Evolutionary conservation across 2,113 vertebrate species (phyloP).

Genomic region (Tragelaphus scriptus): DNA sequence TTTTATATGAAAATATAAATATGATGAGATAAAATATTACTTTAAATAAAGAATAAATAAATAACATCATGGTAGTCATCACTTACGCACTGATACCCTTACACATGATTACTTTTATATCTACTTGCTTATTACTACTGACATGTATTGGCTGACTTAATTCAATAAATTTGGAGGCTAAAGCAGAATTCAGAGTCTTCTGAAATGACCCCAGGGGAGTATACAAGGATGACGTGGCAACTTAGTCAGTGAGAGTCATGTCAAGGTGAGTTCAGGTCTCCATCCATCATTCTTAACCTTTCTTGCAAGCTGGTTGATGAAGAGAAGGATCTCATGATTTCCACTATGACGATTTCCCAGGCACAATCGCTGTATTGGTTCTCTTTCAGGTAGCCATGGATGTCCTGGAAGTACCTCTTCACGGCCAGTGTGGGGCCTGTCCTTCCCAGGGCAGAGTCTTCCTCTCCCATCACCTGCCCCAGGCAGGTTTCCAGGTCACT

Average conservation of each 20-base stretch:
- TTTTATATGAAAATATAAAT: background rate
- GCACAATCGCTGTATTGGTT: too few species aligned
- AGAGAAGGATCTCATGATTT: too few species aligned
- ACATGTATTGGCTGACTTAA: background rate
- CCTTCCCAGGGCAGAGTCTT: too few species aligned
- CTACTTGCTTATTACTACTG: background rate
- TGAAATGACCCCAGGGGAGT: background rate
- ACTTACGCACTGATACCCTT: rapidly evolving
- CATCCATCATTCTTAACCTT: too few species aligned
- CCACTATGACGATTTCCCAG: too few species aligned
- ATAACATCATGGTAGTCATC: background rate
- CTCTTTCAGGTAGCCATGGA: too few species aligned
- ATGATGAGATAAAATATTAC: background rate
- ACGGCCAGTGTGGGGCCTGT: too few species aligned
- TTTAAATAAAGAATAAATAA: background rate
- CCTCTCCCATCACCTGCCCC: too few species aligned
- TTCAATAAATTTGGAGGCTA: background rate
- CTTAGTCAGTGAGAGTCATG: background rate
- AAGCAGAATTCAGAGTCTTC: background rate
- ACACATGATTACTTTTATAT: background rate
- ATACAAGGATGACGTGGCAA: too few species aligned
- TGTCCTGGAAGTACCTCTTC: too few species aligned
- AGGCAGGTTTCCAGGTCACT: too few species aligned
- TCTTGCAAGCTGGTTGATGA: too few species aligned
- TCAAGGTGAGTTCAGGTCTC: background rate